Evolutionary conservation across 1,140 invertebrate species (phyloP), one percentile per base, ranked within the genome.

Genomic region (Euura lappo): DNA sequence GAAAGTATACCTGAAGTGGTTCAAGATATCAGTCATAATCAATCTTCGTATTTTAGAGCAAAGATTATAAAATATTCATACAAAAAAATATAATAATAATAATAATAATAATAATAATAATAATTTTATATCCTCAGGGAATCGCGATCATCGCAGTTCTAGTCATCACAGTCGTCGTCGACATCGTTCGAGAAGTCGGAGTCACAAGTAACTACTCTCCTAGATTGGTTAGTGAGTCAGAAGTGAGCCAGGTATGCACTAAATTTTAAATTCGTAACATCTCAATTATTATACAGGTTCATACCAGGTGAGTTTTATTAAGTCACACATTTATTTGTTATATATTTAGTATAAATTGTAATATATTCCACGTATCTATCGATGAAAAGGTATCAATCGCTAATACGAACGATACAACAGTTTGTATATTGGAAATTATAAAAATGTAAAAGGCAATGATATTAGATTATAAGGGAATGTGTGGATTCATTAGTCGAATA

Each of bases 211-310:
- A 87, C 86, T 82, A 85, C 83, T 84, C 85, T 82, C 85, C 83
- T 84, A 87, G 87, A 87, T 87, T 87, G 86, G 87, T 88, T 88
- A 88, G 87, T 88, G 86, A 88, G 84, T 87, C 85, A 86, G 84
- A 83, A 86, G 76, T 81, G 78, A 86, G 72, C 81, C 85, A 88
- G 87, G 87, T 88, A 88, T 87, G 87, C 85, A 88, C 80, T 81
- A 86, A 83, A 85, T 75, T 77, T 83, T 86, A 79, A 85, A 87
- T 80, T 82, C 82, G 86, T 85, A 86, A 85, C 86, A 83, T 87
- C 84, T 85, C 87, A 88, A 86, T 87, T 85, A 86, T 82, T 87
- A 81, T 88, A 87, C 86, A 87, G 86, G 83, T 87, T 85, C 78
- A 83, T 82, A 79, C 73, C 83, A 87, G 86, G 86, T 88, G 85